A percentile compares a stretch with the other conserved stretches of the same genome.
phyloP scores from a whole-genome alignment of 2,888 invertebrate species.

The Nephrotoma guestfalica region DNA sequence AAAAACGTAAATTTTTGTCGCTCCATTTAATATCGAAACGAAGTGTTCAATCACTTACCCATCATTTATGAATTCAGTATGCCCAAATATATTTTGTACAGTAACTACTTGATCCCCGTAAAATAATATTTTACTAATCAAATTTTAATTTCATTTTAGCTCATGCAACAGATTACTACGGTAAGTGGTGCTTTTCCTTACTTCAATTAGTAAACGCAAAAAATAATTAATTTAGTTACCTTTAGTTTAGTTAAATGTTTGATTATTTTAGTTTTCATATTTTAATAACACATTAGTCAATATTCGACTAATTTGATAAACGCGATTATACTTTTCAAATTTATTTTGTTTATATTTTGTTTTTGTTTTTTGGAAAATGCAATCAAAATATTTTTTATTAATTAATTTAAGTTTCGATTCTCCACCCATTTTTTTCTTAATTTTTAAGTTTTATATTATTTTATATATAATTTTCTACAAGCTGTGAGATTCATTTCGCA shows the following conservation, averaged over 20 bases:
- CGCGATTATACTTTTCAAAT: not conserved
- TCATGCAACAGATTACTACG: slow-evolving; percentile 97
- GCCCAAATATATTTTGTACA: not conserved
- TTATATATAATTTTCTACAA: not conserved
- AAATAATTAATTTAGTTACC: not conserved
- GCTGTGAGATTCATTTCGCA: not conserved
- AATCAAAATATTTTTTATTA: slow-evolving; percentile 9
- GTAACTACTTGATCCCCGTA: not conserved
- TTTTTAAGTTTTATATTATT: slow-evolving; percentile 10
- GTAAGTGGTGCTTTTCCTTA: slow-evolving; percentile 57
- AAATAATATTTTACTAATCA: not conserved
- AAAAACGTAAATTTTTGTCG: not conserved
- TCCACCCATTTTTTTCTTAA: slow-evolving; percentile 17
- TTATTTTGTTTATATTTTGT: not conserved
- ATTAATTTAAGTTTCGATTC: slow-evolving; percentile 16
- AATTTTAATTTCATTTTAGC: slow-evolving; percentile 38
- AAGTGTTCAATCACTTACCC: not conserved
- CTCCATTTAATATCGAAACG: not conserved
- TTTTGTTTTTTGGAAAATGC: not conserved
- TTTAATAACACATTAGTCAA: not conserved
- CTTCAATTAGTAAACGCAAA: slow-evolving; percentile 19
- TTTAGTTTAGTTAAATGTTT: not conserved
- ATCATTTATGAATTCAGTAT: not conserved
- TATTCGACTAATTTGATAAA: not conserved
- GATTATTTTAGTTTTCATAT: not conserved